Conservation (phyloP, 2,113 vertebrate genomes). For the Marmota monax region DNA sequence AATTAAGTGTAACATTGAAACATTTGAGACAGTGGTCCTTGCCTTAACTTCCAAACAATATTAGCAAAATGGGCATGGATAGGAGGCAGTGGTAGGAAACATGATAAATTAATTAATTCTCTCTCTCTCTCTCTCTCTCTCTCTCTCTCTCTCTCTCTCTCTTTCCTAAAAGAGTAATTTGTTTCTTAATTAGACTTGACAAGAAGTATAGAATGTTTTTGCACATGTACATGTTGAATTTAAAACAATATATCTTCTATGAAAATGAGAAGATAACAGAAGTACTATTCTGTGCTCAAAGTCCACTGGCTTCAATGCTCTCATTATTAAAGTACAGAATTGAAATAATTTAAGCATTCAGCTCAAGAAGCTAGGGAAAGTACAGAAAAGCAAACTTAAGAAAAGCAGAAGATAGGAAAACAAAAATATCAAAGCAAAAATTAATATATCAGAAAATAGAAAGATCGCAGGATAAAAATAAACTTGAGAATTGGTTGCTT, state of each 20-base stretch:
- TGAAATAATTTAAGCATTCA: slow-evolving; percentile 7
- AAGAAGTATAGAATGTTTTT: background rate
- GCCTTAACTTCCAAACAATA: background rate
- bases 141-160: too few relatives aligned
- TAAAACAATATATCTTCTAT: background rate
- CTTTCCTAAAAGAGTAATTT: background rate
- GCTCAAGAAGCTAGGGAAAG: background rate
- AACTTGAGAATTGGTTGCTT: background rate
- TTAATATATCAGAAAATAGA: background rate
- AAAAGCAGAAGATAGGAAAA: slow-evolving; percentile 1
- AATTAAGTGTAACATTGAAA: background rate
- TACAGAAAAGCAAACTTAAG: background rate
- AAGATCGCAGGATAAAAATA: slow-evolving; percentile 2
- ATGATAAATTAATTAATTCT: background rate
- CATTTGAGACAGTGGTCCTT: background rate
- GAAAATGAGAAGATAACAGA: slow-evolving; percentile 14
- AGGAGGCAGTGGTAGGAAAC: background rate
- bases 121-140: too few relatives aligned
- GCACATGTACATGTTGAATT: background rate
- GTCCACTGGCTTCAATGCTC: background rate
- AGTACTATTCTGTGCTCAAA: background rate
- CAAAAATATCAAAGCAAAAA: slow-evolving; percentile 9
- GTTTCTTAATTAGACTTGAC: background rate
- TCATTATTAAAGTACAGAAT: slow-evolving; percentile 43
- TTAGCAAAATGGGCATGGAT: background rate